Percentiles rank a stretch among this genome's conserved stretches.
phyloP scores from a whole-genome alignment of 1,140 invertebrate genomes.

The Drosophila erecta region DNA sequence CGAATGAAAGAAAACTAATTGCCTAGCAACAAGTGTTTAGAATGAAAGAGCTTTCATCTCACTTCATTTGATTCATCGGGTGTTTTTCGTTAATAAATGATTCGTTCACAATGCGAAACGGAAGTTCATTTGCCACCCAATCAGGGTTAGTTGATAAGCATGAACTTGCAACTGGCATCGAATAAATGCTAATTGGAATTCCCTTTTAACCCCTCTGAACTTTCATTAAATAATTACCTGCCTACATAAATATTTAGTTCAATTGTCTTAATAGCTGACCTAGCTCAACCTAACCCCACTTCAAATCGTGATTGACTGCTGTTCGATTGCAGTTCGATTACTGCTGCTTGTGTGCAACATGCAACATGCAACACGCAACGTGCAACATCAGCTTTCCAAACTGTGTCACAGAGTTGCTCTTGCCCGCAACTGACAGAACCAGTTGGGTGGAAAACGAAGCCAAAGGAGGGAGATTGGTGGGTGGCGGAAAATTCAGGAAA shows the following conservation, averaged over 20 bases:
- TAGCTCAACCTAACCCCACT: constrained; percentile 12
- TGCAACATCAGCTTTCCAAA: constrained; percentile 28
- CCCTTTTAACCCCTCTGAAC: constrained; percentile 13
- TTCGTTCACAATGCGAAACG: neutral
- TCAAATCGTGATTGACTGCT: constrained; percentile 10
- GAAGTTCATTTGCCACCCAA: constrained; percentile 8
- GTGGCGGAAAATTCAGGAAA: constrained; percentile 14
- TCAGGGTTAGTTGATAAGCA: constrained; percentile 19
- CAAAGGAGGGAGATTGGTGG: too few species aligned
- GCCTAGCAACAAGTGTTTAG: neutral
- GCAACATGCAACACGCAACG: constrained; percentile 17
- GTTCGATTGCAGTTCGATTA: constrained; percentile 31
- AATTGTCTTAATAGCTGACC: constrained; percentile 19
- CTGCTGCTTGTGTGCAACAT: constrained; percentile 6
- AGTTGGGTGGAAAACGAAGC: constrained; percentile 37
- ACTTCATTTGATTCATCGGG: neutral
- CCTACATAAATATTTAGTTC: constrained; percentile 1
- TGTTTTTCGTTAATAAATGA: neutral
- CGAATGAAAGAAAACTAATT: neutral
- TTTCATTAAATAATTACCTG: neutral
- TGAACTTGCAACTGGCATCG: constrained; percentile 1
- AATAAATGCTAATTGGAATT: constrained; percentile 24
- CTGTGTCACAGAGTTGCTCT: constrained; percentile 39
- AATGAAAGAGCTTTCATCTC: neutral
- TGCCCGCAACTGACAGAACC: constrained; percentile 47